These are phyloP conservation scores for Agapostemon virescens DNA, from an alignment of 2,888 invertebrate species.

Conservation along the genomic window DNA sequence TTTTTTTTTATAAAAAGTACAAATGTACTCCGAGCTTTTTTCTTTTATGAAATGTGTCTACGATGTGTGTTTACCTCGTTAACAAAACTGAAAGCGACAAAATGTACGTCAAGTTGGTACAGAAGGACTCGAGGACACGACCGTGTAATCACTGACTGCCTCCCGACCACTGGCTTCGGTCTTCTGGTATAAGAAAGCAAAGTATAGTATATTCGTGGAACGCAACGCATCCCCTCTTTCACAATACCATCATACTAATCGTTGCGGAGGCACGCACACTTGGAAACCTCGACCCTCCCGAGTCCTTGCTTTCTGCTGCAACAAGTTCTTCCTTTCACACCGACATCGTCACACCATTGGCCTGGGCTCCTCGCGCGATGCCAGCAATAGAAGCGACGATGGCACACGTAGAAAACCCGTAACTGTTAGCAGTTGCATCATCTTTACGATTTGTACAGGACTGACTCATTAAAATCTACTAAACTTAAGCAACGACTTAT, in stretches of 20 bases:
- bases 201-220: conserved; percentile 59
- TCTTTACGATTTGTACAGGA: conserved; percentile 25
- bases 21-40: neutral
- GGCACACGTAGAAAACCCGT: conserved; percentile 11
- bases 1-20: neutral
- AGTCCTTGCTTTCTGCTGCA: conserved; percentile 49
- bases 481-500: conserved; percentile 19
- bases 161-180: conserved; percentile 39
- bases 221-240: conserved; percentile 58
- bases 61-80: conserved; percentile 40
- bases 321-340: conserved; percentile 60
- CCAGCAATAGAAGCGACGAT: conserved; percentile 19
- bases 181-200: conserved; percentile 53
- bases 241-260: conserved; percentile 30
- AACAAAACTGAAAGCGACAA: conserved; percentile 22
- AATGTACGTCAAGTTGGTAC: conserved; percentile 7
- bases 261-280: conserved; percentile 47
- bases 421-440: conserved; percentile 38
- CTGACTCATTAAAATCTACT: conserved; percentile 37
- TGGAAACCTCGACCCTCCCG: conserved; percentile 24
- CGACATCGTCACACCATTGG: conserved; percentile 10
- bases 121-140: conserved; percentile 54
- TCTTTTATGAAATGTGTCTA: neutral
- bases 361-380: neutral
- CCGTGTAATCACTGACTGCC: conserved; percentile 57